Evolutionary conservation across 1,140 invertebrate genomes (phyloP).

Genomic region (Drosophila nebulosa): DNA sequence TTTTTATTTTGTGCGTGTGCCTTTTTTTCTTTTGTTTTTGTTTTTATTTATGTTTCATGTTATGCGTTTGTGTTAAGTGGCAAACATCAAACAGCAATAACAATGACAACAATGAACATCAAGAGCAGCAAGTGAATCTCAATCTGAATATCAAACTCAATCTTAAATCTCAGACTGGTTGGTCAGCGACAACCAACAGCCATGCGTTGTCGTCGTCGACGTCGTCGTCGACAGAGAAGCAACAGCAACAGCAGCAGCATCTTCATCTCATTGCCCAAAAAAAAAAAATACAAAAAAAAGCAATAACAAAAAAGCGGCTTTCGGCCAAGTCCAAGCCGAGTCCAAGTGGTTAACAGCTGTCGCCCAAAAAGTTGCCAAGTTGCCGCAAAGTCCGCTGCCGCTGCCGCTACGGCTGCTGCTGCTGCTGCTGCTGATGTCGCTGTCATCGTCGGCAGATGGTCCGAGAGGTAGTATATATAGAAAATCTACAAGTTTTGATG

Average conservation of each 20-base stretch:
- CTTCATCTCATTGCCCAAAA: constrained; percentile 29
- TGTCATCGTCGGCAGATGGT: constrained; percentile 46
- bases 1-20: constrained; percentile 35
- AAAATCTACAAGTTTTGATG: constrained; percentile 80
- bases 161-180: constrained; percentile 28
- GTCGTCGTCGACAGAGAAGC: neutral
- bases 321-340: constrained; percentile 16
- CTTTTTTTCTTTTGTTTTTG: constrained; percentile 34
- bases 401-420: neutral
- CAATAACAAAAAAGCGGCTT: constrained; percentile 31
- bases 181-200: constrained; percentile 19
- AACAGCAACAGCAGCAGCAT: constrained; percentile 16
- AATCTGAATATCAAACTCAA: neutral
- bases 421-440: constrained; percentile 17
- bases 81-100: constrained; percentile 44
- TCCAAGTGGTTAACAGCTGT: constrained; percentile 66
- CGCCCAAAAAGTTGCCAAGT: constrained; percentile 39
- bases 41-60: constrained; percentile 46
- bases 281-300: constrained; percentile 22
- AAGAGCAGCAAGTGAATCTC: constrained; percentile 31
- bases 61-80: constrained; percentile 54
- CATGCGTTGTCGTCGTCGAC: neutral
- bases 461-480: constrained; percentile 77
- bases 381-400: constrained; percentile 19
- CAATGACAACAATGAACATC: constrained; percentile 31